Conservation (phyloP, 2,888 invertebrate genomes). For the Sarcophaga subvicina region DNA sequence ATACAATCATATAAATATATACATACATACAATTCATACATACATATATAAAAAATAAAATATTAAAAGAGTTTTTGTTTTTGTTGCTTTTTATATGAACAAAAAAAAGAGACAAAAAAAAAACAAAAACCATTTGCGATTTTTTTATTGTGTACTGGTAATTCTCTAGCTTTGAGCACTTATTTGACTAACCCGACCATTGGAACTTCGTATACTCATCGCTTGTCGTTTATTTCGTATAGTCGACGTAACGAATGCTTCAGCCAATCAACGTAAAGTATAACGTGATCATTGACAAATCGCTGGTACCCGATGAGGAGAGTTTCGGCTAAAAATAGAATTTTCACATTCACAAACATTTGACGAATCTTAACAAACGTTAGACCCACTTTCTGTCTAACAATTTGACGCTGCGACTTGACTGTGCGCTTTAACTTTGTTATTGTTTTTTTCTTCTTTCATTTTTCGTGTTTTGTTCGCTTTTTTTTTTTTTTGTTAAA, state of each 20-base stretch:
- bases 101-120: not conserved
- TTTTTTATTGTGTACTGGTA: constrained; percentile 34
- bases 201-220: constrained; percentile 38
- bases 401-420: constrained; percentile 52
- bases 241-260: constrained; percentile 29
- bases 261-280: constrained; percentile 68
- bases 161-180: constrained; percentile 27
- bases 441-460: constrained; percentile 23
- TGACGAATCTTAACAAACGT: constrained; percentile 65
- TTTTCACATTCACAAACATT: constrained; percentile 63
- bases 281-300: constrained; percentile 71
- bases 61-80: no score
- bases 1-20: constrained; percentile 12
- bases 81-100: not conserved
- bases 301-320: constrained; percentile 66
- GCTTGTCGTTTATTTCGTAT: constrained; percentile 45
- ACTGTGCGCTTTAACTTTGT: constrained; percentile 52
- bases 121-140: constrained; percentile 14
- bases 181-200: constrained; percentile 54
- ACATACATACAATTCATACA: not conserved
- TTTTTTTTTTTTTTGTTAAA: constrained; percentile 14
- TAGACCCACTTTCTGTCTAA: constrained; percentile 65
- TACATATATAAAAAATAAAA: constrained; percentile 9
- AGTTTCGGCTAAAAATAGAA: constrained; percentile 72
- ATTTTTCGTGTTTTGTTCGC: not conserved